Evolutionary conservation across 2,888 invertebrate genomes (phyloP), one percentile per base, ranked within the genome.

Genomic region (Gymnocheta viridis): DNA sequence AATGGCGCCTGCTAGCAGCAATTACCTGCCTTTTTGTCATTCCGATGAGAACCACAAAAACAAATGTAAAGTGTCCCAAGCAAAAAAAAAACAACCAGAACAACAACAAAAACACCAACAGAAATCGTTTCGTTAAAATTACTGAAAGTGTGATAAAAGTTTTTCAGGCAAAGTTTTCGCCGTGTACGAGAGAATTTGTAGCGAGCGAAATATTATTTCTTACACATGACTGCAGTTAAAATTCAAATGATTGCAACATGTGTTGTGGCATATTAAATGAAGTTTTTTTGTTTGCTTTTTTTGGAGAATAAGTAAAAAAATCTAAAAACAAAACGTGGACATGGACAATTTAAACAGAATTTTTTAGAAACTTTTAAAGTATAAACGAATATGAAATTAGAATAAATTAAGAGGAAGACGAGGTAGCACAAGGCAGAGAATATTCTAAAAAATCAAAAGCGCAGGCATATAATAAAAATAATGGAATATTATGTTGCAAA

Each of bases 1-100:
- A 74, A 74, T 79, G 82, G 79, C 79, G 82, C 79, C 82, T 64
- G 82, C 69, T 19, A 47, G 17, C 56, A 64, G 47, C 79, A 78
- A 83, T 79, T 70, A 69, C 24, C 24, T 41, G 27, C 4, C 1
- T 41, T 27, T 41, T 17, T 9, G 56, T 12, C 56, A 41, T 19
- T 17, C 27, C 69, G 17, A 19, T 19, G 32, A n/a, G n/a, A 12
- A 38, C 49, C 38, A 67, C 35, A 47, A 58, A 27, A n/a, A n/a
- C n/a, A n/a, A n/a, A 56, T 32, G 7, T 27, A 32, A 17, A 56
- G 4, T 2, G 32, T 56, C 17, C 32, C 17, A 29, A n/a, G 22
- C n/a, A 54, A 54, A 14, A 24, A 22, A 10, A 49, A 10, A 32
- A 17, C 35, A 47, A 22, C 41, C n/a, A n/a, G n/a, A 76, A 22